Percentiles rank a stretch among this genome's conserved stretches.
Evolutionary conservation across 2,797 vertebrate species (phyloP).

Genomic region (Capromys pilorides): DNA sequence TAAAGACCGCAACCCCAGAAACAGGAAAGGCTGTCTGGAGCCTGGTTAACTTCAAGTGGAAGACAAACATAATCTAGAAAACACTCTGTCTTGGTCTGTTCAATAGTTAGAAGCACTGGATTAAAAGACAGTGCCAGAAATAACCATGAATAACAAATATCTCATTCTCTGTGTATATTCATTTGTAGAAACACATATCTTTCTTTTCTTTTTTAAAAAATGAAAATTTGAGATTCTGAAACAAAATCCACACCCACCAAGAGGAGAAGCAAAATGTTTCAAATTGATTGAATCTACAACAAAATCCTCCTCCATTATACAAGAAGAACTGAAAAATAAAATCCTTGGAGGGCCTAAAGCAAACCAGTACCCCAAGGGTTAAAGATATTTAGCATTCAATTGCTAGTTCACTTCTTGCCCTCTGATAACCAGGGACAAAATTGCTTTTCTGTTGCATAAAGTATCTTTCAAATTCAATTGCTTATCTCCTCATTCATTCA

Average conservation of each 20-base stretch:
- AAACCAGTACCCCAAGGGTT: constrained; percentile 74
- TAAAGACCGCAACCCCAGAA: neutral
- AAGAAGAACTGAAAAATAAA: neutral
- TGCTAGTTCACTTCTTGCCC: constrained; percentile 84
- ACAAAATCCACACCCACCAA: neutral
- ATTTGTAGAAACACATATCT: neutral
- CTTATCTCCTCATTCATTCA: constrained; percentile 88
- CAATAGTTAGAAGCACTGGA: neutral
- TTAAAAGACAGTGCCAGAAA: neutral
- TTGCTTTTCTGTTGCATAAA: constrained; percentile 90
- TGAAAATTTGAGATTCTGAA: neutral
- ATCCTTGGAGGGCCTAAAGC: neutral
- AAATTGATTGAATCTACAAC: neutral
- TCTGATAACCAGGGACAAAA: constrained; percentile 88
- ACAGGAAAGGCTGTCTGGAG: neutral
- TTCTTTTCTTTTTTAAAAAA: neutral
- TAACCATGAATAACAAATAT: neutral
- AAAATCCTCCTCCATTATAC: neutral
- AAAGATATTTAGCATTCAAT: constrained; percentile 84
- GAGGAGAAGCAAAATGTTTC: constrained; percentile 20
- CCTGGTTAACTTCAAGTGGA: neutral
- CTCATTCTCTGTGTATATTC: neutral
- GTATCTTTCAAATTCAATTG: constrained; percentile 90
- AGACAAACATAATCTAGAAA: neutral
- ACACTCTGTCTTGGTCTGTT: neutral